Evolutionary conservation across 2,797 vertebrate genomes (phyloP), one percentile per base, ranked within the genome.

Genomic region (Oreortyx pictus): DNA sequence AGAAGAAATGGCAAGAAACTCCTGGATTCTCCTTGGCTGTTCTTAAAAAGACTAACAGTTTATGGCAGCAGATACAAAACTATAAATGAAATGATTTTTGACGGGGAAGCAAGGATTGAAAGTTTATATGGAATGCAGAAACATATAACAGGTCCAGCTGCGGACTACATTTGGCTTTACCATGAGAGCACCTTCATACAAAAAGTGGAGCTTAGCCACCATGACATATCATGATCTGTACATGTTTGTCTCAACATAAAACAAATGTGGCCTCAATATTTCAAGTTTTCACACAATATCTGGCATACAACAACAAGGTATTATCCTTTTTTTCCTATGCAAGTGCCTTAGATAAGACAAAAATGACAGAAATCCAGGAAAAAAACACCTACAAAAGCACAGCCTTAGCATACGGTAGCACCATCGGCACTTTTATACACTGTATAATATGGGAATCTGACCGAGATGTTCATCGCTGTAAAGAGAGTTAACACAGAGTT

Each of bases 51-150:
- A 50, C 52, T 70, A 29, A 74, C n/a, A 68, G 75, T 41, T 82
- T 60, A 78, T 57, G 35, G 73, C 35, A 82, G 76, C 16, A 90
- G 68, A 86, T 65, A 75, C 5, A 61, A 56, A 72, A 93, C 15
- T 60, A 71, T 83, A 91, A 94, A 94, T 47, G 90, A 82, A 84
- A 86, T 75, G 24, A 60, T 67, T 90, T 94, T 90, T 93, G 62
- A 81, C 82, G 41, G 77, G 20, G 39, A 88, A 10, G 44, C 23
- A 86, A 70, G 50, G 83, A 86, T 50, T 93, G 64, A 57, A 73
- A 37, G 49, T 41, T 73, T 68, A 90, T 91, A 72, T 41, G 31
- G 35, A 93, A 81, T 6, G 39, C 8, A 83, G 66, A 82, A 92
- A 43, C 35, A 25, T 44, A 33, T 22, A 90, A 43, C 35, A 81